A percentile compares a stretch with the other conserved stretches of the same genome.
Conservation (phyloP, 2,888 invertebrate species). For the Latrodectus hesperus region DNA sequence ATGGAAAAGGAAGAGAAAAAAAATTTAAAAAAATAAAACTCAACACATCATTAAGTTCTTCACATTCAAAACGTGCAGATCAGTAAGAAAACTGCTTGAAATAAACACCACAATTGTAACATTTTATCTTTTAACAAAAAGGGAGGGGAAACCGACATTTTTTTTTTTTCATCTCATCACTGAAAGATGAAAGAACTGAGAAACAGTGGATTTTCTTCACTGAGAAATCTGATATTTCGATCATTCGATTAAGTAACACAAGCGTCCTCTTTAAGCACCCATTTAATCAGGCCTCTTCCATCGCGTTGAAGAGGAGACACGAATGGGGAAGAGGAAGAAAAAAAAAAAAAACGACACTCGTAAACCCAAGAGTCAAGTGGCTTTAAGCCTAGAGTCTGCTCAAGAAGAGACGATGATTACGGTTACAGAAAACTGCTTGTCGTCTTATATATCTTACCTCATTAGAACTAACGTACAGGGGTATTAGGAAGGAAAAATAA, state of each 20-base stretch:
- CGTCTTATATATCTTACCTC: slow-evolving; percentile 20
- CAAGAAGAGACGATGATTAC: neutral
- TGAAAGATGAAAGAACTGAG: slow-evolving; percentile 17
- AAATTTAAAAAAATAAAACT: slow-evolving; percentile 13
- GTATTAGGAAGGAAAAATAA: neutral
- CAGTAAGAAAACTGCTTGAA: neutral
- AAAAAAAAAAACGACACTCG: slow-evolving; percentile 10
- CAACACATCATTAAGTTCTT: neutral
- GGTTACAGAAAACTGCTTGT: slow-evolving; percentile 1
- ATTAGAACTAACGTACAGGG: slow-evolving; percentile 17
- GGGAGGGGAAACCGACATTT: neutral
- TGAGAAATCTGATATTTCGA: slow-evolving; percentile 39
- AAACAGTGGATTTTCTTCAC: neutral
- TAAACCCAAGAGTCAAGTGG: slow-evolving; percentile 5
- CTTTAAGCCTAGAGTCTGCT: neutral
- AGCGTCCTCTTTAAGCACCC: slow-evolving; percentile 45
- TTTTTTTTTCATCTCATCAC: neutral
- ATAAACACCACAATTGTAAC: slow-evolving; percentile 33
- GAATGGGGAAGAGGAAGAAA: neutral
- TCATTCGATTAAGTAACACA: slow-evolving; percentile 52
- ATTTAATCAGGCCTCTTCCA: slow-evolving; percentile 36
- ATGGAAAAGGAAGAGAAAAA: neutral
- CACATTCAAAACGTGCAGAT: neutral
- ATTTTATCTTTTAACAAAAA: slow-evolving; percentile 41
- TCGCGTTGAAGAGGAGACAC: neutral